phyloP scores from a whole-genome alignment of 2,797 vertebrate genomes.

The Sebastes aleutianus region DNA sequence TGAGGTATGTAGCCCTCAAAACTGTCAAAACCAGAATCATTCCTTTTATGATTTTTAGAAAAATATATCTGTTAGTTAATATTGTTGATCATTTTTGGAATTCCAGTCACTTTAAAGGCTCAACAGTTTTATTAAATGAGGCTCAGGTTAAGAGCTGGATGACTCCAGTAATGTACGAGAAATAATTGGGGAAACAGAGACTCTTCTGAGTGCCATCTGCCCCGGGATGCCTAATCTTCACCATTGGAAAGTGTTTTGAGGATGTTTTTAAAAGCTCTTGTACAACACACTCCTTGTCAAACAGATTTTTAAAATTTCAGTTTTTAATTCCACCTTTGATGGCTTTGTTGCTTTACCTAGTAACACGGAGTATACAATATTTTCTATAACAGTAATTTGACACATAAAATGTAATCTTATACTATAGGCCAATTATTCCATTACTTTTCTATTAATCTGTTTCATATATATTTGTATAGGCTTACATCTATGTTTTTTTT shows the following conservation, averaged over 20 bases:
- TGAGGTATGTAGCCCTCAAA: conserved; percentile 80
- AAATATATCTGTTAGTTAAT: neutral
- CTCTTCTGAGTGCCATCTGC: neutral
- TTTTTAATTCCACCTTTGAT: neutral
- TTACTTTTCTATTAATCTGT: neutral
- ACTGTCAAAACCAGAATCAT: neutral
- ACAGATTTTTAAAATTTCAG: neutral
- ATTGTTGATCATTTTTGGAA: neutral
- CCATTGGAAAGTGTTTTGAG: neutral
- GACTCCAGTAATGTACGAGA: neutral
- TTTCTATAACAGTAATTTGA: neutral
- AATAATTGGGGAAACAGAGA: neutral
- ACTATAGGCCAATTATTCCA: neutral
- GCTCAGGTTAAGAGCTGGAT: neutral
- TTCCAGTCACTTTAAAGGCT: neutral
- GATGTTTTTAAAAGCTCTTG: neutral
- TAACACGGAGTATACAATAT: neutral
- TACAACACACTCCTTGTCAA: neutral
- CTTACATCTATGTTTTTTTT: neutral
- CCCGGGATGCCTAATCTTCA: neutral
- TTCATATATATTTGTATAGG: neutral
- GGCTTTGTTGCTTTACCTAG: neutral
- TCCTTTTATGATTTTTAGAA: neutral
- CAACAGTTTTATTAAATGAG: neutral
- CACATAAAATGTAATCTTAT: neutral